These are phyloP conservation scores for Macropodus opercularis DNA, from an alignment of 2,797 vertebrate genomes.

Conservation along the genomic window DNA sequence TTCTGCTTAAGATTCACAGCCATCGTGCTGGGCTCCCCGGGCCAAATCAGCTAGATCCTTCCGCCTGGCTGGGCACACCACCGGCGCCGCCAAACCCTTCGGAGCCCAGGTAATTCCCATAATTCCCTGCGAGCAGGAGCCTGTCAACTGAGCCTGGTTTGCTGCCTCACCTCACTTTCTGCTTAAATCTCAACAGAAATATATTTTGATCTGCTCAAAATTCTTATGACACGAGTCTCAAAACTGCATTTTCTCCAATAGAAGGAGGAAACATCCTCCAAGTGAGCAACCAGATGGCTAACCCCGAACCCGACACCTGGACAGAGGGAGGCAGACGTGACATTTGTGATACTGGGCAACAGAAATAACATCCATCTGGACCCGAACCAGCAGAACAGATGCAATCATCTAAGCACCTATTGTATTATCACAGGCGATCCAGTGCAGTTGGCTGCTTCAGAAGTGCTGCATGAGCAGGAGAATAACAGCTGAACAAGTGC, in stretches of 20 bases:
- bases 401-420: not conserved
- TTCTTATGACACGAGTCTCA: not conserved
- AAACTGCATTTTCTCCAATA: not conserved
- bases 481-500: conserved; percentile 22
- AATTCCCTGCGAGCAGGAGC: conserved; percentile 31
- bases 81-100: conserved; percentile 4
- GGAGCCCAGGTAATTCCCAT: conserved; percentile 52
- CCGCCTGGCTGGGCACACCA: conserved; percentile 9
- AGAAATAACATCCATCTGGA: not conserved
- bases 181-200: not conserved
- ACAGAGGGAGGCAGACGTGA: not conserved
- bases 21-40: conserved; percentile 21
- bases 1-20: conserved; percentile 25
- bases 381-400: not conserved
- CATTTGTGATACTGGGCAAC: not conserved
- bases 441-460: not conserved
- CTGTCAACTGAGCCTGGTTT: not conserved
- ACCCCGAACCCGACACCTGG: no score
- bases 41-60: conserved; percentile 26
- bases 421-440: not conserved
- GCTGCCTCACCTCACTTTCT: not conserved
- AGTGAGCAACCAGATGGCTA: no score
- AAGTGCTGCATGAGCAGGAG: conserved; percentile 21
- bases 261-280: no score
- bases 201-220: no score